A percentile compares a stretch with the other conserved stretches of the same genome.
Evolutionary conservation across 2,113 vertebrate genomes (phyloP).

Genomic region (Penelope pileata): DNA sequence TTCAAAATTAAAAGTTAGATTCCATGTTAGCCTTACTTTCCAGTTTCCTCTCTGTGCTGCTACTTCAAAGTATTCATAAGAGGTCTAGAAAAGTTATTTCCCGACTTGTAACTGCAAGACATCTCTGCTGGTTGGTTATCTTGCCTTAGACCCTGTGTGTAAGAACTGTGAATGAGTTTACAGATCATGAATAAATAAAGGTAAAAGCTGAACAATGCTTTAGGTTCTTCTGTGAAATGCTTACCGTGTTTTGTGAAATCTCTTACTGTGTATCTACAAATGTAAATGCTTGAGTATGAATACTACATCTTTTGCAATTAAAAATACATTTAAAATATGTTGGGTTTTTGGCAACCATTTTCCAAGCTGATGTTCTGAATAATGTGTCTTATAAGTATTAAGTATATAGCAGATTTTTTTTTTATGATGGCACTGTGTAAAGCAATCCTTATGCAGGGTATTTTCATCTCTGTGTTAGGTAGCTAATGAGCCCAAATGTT

Average conservation of each 20-base stretch:
- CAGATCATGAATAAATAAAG: not conserved
- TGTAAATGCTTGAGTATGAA: not conserved
- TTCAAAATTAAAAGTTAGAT: not conserved
- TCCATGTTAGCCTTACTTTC: fast-evolving
- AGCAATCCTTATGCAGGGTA: not conserved
- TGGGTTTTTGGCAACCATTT: not conserved
- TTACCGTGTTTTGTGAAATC: not conserved
- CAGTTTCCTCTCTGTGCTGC: not conserved
- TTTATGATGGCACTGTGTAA: not conserved
- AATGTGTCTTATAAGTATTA: constrained; percentile 46
- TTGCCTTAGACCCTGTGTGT: not conserved
- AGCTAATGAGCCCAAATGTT: constrained; percentile 28
- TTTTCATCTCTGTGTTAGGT: not conserved
- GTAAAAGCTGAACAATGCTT: not conserved
- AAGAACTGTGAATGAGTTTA: not conserved
- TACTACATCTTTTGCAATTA: not conserved
- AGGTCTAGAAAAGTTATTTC: not conserved
- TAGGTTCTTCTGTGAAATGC: not conserved
- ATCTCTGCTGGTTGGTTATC: not conserved
- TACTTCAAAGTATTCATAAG: not conserved
- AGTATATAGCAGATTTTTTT: not conserved
- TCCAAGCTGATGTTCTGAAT: constrained; percentile 47
- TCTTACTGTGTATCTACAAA: not conserved
- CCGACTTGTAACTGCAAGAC: not conserved
- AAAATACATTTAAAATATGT: not conserved